A percentile compares a stretch with the other conserved stretches of the same genome.
These are phyloP conservation scores for Drosophila lini DNA, from an alignment of 1,140 invertebrate genomes.

Conservation along the genomic window DNA sequence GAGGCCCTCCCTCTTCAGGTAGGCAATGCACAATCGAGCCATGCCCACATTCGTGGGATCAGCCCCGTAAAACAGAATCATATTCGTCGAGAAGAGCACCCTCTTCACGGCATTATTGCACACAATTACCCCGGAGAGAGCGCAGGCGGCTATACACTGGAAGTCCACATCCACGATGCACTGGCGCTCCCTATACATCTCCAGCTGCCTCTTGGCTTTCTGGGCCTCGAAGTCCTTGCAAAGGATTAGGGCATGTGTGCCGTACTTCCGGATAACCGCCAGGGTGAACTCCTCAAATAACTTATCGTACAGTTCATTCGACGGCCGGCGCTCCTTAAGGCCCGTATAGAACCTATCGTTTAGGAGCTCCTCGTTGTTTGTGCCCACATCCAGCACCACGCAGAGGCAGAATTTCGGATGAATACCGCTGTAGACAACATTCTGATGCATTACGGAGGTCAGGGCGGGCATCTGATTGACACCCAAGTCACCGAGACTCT, in stretches of 20 bases:
- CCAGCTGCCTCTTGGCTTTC: slow-evolving; percentile 94
- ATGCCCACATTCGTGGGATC: slow-evolving; percentile 96
- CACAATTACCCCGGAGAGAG: slow-evolving; percentile 95
- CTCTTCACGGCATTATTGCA: slow-evolving; percentile 90
- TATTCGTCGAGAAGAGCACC: slow-evolving; percentile 91
- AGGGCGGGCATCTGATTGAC: slow-evolving; percentile 98
- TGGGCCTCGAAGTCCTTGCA: slow-evolving; percentile 98
- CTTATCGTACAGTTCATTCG: slow-evolving; percentile 93
- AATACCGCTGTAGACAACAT: slow-evolving; percentile 96
- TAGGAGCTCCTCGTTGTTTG: slow-evolving; percentile 93
- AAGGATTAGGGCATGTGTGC: slow-evolving; percentile 92
- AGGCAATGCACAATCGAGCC: slow-evolving; percentile 93
- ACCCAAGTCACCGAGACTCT: slow-evolving; percentile 97
- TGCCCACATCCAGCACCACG: slow-evolving; percentile 96
- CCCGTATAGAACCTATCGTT: slow-evolving; percentile 97
- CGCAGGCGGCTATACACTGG: slow-evolving; percentile 96
- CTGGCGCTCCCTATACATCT: slow-evolving; percentile 92
- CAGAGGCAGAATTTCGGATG: slow-evolving; percentile 95
- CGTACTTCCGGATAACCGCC: slow-evolving; percentile 91
- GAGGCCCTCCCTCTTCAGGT: slow-evolving; percentile 93
- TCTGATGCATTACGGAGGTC: slow-evolving; percentile 95
- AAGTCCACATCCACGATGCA: slow-evolving; percentile 99
- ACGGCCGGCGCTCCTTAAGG: slow-evolving; percentile 91
- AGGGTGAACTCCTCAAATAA: slow-evolving; percentile 93
- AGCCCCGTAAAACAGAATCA: slow-evolving; percentile 95